Conservation (phyloP, 2,113 vertebrate species). For the Illadopsis cleaveri region DNA sequence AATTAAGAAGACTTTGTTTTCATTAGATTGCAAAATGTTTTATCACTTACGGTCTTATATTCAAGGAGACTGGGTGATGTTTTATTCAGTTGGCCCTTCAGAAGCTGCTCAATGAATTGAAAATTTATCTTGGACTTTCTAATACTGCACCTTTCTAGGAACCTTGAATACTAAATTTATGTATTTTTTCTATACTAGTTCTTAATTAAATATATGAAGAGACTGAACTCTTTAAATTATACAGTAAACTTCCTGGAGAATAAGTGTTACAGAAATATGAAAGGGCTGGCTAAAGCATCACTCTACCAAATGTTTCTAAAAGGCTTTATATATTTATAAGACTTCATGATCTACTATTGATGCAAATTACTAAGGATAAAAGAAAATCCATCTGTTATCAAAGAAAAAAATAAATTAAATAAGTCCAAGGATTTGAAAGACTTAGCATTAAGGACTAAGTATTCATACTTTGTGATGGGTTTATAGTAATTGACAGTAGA, state of each 20-base stretch:
- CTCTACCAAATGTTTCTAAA: conserved; percentile 64
- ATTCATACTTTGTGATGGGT: conserved; percentile 38
- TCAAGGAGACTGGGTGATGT: neutral
- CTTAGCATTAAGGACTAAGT: conserved; percentile 57
- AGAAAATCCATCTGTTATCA: conserved; percentile 65
- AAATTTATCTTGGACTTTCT: neutral
- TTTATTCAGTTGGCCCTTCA: conserved; percentile 8
- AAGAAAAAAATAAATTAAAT: conserved; percentile 56
- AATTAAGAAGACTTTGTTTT: neutral
- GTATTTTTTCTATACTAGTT: neutral
- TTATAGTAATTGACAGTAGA: conserved; percentile 54
- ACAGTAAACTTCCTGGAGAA: conserved; percentile 24
- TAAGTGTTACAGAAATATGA: conserved; percentile 39
- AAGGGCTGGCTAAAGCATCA: conserved; percentile 29
- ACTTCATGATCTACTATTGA: conserved; percentile 57
- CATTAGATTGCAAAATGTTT: neutral
- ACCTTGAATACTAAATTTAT: neutral
- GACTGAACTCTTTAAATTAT: conserved; percentile 22
- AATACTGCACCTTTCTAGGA: conserved; percentile 1
- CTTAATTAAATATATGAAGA: conserved; percentile 20
- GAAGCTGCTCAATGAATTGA: neutral
- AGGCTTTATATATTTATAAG: conserved; percentile 66
- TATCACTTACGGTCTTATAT: neutral
- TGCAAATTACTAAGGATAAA: conserved; percentile 61
- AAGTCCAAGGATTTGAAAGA: conserved; percentile 63